phyloP scores from a whole-genome alignment of 35 echinoderm and acorn worm species.

The Strongylocentrotus purpuratus region DNA sequence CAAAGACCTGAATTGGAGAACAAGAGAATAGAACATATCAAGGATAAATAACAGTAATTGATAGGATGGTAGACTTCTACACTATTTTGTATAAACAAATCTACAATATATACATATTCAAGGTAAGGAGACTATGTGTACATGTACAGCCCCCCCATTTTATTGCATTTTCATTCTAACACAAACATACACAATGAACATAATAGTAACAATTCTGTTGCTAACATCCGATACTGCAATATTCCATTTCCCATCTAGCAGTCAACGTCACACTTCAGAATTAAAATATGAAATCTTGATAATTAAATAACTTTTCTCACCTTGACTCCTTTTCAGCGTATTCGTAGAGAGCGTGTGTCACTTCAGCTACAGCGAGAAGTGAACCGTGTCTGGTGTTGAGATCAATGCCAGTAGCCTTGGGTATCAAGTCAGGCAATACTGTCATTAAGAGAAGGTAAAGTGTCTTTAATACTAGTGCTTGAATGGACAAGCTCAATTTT shows the following conservation, averaged over 20 bases:
- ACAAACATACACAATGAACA: too few relatives aligned
- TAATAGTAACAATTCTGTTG: too few relatives aligned
- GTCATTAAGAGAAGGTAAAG: neutral
- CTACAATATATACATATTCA: neutral
- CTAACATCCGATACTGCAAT: too few relatives aligned
- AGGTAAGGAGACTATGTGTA: neutral
- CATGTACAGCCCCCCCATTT: too few relatives aligned
- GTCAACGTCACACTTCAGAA: neutral
- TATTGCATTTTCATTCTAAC: too few relatives aligned
- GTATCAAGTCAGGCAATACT: conserved; percentile 79
- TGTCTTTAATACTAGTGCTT: neutral
- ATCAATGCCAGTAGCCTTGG: conserved; percentile 87
- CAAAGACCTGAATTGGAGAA: conserved; percentile 47
- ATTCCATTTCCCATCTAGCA: neutral
- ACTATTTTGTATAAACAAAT: neutral
- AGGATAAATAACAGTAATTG: neutral
- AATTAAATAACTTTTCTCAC: conserved; percentile 2
- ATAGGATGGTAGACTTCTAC: neutral
- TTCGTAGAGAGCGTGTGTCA: conserved; percentile 81
- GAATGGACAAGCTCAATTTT: neutral
- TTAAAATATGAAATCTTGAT: neutral
- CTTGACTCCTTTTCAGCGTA: conserved; percentile 52
- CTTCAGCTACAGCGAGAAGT: conserved; percentile 72
- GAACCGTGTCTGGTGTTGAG: conserved; percentile 88
- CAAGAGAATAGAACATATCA: neutral